These are phyloP conservation scores for Pelmatolapia mariae DNA, from an alignment of 2,113 vertebrate species.

Conservation along the genomic window DNA sequence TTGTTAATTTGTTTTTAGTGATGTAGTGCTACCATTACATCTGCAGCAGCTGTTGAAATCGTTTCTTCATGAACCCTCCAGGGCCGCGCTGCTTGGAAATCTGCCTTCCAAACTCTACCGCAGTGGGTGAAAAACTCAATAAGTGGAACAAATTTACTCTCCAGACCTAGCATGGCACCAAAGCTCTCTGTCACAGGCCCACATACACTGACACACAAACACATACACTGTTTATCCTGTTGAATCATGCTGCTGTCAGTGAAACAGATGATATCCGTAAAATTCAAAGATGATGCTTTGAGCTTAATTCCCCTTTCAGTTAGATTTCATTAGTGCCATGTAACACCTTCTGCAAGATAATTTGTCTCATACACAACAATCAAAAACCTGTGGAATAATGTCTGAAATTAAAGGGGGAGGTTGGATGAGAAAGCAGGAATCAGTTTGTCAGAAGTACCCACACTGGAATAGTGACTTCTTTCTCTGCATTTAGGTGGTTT, in stretches of 20 bases:
- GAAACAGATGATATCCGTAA: slow-evolving; percentile 24
- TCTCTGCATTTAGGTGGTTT: background rate
- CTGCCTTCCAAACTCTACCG: slow-evolving; percentile 9
- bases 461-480: background rate
- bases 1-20: slow-evolving; percentile 35
- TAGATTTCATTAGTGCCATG: slow-evolving; percentile 22
- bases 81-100: slow-evolving; percentile 10
- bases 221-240: slow-evolving; percentile 4
- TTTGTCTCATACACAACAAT: background rate
- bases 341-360: background rate
- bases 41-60: slow-evolving; percentile 24
- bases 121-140: slow-evolving; percentile 41
- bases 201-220: background rate
- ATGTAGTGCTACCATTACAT: slow-evolving; percentile 44
- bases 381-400: background rate
- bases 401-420: background rate
- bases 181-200: slow-evolving; percentile 1
- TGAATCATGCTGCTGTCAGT: slow-evolving; percentile 18
- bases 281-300: background rate
- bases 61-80: slow-evolving; percentile 24
- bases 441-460: background rate
- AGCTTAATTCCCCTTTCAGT: slow-evolving; percentile 17
- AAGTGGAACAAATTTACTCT: slow-evolving; percentile 39
- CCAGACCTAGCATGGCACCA: background rate
- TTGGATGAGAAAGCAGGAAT: background rate